Base-by-base conservation (phyloP, 1,140 invertebrate species). In the Triops longicaudatus region DNA sequence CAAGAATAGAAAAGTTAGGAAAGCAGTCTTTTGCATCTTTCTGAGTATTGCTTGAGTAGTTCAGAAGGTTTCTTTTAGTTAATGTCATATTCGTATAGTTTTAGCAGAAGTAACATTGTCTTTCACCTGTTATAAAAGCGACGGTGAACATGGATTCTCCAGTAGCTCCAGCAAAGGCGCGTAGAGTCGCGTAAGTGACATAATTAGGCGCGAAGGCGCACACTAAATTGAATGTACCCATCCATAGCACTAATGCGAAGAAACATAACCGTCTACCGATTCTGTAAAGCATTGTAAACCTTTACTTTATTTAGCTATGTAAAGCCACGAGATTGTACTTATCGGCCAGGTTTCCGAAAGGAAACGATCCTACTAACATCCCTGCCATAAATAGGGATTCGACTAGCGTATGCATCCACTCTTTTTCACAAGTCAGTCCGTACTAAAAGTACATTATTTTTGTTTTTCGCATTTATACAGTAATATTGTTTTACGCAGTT, bases 301-400 rank as follows among this genome's bases (percentile, higher is more conserved):
- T 17, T 17, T 31, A 78, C 31, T 22, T 41, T 31, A 74, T 41
- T 31, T 9, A 41, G 42, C 17, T 0, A 2, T 42, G 28, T n/a
- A n/a, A n/a, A n/a, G n/a, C n/a, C n/a, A 14, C 10, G 37, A n/a
- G 27, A 5, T 43, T 73, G 17, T 44, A 79, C 76, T 17, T 73
- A 50, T 79, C 78, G 6, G 44, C 75, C n/a, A 78, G 37, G 17
- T 28, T 37, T 17, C 78, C 78, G 41, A 77, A 72, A 22, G 41
- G 17, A 27, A 79, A 74, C 11, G 71, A 63, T 17, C 78, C 78
- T 14, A 79, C 6, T 26, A 79, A 31, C 75, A 73, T 76, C 11
- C 78, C 78, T 28, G 73, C 71, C 76, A 79, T 79, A 43, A 73
- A 79, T 6, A 77, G 42, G 28, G 63, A 73, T 41, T 73, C 44